phyloP scores from a whole-genome alignment of 2,113 vertebrate species.

The Grallaria varia region DNA sequence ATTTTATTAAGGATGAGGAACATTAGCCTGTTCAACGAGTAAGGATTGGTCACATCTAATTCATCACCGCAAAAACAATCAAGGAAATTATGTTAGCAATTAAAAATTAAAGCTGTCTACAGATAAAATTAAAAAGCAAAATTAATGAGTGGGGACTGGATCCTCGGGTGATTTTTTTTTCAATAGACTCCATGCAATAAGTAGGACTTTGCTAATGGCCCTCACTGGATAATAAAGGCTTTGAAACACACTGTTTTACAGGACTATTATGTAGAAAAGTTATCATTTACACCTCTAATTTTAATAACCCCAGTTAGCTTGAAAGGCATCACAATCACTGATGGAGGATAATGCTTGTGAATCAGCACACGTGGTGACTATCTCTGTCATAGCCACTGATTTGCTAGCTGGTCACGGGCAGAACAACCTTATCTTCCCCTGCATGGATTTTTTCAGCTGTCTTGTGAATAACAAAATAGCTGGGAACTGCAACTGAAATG shows the following conservation, averaged over 20 bases:
- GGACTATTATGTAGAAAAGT: background rate
- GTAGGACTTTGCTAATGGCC: background rate
- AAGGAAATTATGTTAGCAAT: slow-evolving; percentile 13
- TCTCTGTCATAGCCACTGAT: background rate
- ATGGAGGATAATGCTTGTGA: background rate
- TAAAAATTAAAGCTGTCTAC: slow-evolving; percentile 22
- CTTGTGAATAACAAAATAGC: background rate
- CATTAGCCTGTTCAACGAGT: background rate
- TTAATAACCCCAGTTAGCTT: background rate
- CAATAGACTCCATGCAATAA: background rate
- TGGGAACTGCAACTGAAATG: background rate
- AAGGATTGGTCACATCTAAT: background rate
- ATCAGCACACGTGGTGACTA: background rate
- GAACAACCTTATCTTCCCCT: background rate
- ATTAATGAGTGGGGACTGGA: background rate
- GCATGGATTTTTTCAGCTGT: background rate
- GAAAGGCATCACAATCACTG: background rate
- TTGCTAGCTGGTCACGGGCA: background rate
- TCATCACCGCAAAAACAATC: background rate
- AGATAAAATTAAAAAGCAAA: slow-evolving; percentile 25
- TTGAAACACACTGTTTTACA: background rate
- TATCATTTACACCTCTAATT: background rate
- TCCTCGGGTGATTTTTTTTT: background rate
- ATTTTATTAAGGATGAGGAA: slow-evolving; percentile 35
- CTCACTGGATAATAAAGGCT: background rate